Evolutionary conservation across 2,888 invertebrate genomes (phyloP), one percentile per base, ranked within the genome.

Genomic region (Leptinotarsa rubiginosa): DNA sequence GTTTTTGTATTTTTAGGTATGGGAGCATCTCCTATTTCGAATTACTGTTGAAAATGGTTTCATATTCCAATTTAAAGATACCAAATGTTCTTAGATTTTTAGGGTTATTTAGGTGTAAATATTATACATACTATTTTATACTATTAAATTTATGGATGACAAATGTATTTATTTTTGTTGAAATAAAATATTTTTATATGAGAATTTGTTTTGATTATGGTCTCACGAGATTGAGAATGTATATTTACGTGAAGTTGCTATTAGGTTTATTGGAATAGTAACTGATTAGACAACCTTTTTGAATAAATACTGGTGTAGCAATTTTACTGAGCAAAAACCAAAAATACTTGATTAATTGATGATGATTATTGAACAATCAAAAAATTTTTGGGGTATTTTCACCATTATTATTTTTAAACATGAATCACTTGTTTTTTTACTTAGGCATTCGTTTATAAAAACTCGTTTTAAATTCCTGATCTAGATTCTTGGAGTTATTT

Each of bases 111-210:
- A 75, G 70, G 73, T 77, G 73, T 75, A 74, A 47, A 77, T 78
- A 74, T 70, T 74, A 69, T 70, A 70, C 50, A 77, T 73, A 74
- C 18, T 68, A 73, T 77, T 76, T 77, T 75, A 56, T 77, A 77
- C 77, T 70, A 75, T 77, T 76, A 64, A 81, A 81, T 56, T 73
- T 74, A 75, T 73, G 69, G 52, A 59, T 67, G 52, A 18, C 59
- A 75, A 72, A 75, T 78, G 78, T 82, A 82, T 83, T 83, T 81
- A 81, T 83, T 81, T 81, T 82, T 83, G 81, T 82, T 82, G 79
- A 76, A 78, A 79, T 80, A 82, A 82, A 82, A 78, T 80, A 80
- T 81, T 80, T 81, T 81, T 80, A 69, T 75, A 69, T 65, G 68
- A 64, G 50, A 73, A 69, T 75, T 73, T 67, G 59, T 72, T 69